phyloP scores from a whole-genome alignment of 2,888 invertebrate species.

The Troilus luridus region DNA sequence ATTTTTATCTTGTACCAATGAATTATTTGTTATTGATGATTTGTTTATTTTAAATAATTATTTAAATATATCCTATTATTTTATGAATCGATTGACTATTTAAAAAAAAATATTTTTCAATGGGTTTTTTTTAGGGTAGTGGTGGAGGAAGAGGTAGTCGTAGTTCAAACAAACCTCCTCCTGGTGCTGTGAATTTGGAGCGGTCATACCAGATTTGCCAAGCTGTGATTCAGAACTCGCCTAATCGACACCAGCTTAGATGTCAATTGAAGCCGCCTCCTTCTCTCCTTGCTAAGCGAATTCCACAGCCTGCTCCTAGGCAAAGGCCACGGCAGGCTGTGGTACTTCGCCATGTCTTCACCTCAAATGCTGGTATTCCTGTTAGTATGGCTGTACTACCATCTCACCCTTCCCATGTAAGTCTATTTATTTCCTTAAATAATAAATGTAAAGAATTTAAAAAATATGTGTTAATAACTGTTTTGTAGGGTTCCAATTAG shows the following conservation, averaged over 20 bases:
- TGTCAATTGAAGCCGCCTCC: conserved; percentile 90
- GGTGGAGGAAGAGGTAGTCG: conserved; percentile 66
- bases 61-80: neutral
- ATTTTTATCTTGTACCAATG: too few relatives aligned
- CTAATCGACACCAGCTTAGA: conserved; percentile 84
- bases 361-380: conserved; percentile 73
- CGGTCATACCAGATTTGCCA: conserved; percentile 94
- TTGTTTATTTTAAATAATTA: neutral
- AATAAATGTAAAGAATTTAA: neutral
- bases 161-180: conserved; percentile 82
- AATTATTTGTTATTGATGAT: neutral
- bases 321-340: conserved; percentile 69
- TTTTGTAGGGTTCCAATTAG: neutral
- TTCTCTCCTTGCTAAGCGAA: conserved; percentile 73
- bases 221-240: conserved; percentile 90
- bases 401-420: conserved; percentile 67
- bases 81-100: neutral
- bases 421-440: conserved; percentile 36
- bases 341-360: conserved; percentile 76
- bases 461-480: neutral
- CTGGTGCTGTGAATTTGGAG: conserved; percentile 92
- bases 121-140: conserved; percentile 45
- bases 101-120: neutral
- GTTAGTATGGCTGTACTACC: conserved; percentile 74
- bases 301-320: conserved; percentile 67